Base-by-base conservation (phyloP, 2,888 invertebrate species). In the Caenorhabditis drosophilae region DNA sequence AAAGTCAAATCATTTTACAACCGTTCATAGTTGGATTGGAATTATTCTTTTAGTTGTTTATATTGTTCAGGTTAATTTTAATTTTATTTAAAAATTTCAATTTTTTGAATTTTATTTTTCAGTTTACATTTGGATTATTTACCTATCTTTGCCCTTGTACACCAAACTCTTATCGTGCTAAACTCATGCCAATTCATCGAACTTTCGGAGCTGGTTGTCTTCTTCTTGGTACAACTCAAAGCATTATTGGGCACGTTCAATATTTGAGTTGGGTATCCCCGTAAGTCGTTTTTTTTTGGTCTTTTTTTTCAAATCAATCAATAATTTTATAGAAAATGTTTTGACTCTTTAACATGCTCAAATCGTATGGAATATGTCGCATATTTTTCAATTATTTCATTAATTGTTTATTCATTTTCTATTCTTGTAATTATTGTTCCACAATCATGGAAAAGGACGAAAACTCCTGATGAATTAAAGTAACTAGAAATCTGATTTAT, bases 11-110 rank as follows among this genome's bases (percentile, higher is more conserved):
- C 71, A 75, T 42, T 76, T 79, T 58, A 44, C 62, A 11, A 64
- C 68, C 9, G 64, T 75, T 18, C 77, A 79, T 63, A 68, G 73
- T 42, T 79, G 79, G 79, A 53, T 79, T 42, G 76, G 76, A 9
- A 40, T 78, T 27, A 62, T 58, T 11, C 47, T 78, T 9, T 63
- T 78, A 22, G 44, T 64, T 16, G 68, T 71, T 25, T 78, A 73
- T 56, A 18, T 76, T 15, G 51, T 75, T 42, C 79, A 78, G 64
- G 78, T 76, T 36, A 26, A 35, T 27, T n/a, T 9, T 45, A 22
- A 31, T 31, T 9, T 31, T 9, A 9, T 31, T 31, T 9, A 31
- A 31, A 31, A 31, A 31, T 9, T 9, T 31, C 31, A 9, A 12
- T 9, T 9, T 31, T 9, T 31, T 31, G 31, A 12, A 27, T 9